Conservation (phyloP, 37 sponge, comb jelly and placozoan genomes). For the Aphrocallistes beatrix region DNA sequence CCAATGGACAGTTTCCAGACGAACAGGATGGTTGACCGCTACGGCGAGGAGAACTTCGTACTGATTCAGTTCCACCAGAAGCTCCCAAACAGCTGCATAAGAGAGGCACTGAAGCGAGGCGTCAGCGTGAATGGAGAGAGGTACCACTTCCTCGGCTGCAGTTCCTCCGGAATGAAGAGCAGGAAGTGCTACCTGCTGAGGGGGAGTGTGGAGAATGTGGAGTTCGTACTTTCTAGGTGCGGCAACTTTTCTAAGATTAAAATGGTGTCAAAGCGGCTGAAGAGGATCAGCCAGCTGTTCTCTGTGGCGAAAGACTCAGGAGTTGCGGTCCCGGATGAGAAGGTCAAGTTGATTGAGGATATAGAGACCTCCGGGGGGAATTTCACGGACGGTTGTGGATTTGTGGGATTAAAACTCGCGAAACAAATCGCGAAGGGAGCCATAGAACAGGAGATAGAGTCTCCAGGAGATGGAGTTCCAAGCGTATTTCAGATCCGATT, state of each 20-base stretch:
- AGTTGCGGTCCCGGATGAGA: conserved; percentile 24
- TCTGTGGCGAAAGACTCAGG: conserved; percentile 38
- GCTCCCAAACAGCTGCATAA: background rate
- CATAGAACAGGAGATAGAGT: background rate
- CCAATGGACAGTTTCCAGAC: background rate
- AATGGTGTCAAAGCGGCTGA: conserved; percentile 35
- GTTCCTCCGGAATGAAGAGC: conserved; percentile 41
- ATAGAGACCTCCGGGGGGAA: conserved; percentile 31
- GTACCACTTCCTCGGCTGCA: conserved; percentile 48
- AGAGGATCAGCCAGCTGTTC: conserved; percentile 58
- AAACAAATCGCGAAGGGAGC: conserved; percentile 18
- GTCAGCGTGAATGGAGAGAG: conserved; percentile 33
- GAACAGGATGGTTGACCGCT: conserved; percentile 37
- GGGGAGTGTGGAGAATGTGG: conserved; percentile 22
- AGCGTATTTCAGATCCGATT: conserved; percentile 61
- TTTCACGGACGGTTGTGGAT: conserved; percentile 78
- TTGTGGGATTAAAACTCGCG: conserved; percentile 32
- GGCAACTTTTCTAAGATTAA: conserved; percentile 30
- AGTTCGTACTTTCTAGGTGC: conserved; percentile 27
- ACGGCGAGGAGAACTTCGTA: conserved; percentile 24
- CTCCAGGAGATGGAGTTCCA: conserved; percentile 31
- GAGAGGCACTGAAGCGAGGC: background rate
- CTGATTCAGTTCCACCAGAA: conserved; percentile 26
- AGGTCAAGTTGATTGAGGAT: conserved; percentile 29
- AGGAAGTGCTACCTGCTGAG: conserved; percentile 44